phyloP scores from a whole-genome alignment of 2,797 vertebrate species.

The Mustela erminea region DNA sequence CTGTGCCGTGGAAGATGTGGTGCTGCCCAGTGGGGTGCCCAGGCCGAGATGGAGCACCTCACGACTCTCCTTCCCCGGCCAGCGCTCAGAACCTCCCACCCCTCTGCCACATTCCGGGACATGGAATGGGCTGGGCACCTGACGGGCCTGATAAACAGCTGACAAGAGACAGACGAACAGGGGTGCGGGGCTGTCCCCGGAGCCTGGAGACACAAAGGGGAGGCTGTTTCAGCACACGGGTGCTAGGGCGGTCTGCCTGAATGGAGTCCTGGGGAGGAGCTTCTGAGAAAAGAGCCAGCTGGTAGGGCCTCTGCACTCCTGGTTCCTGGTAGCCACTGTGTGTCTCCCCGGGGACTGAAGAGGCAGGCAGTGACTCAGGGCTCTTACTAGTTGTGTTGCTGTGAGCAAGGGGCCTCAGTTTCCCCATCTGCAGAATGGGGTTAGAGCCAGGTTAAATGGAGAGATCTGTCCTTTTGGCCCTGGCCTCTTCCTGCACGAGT shows the following conservation, averaged over 20 bases:
- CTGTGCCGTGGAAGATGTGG: background rate
- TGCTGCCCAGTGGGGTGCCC: background rate
- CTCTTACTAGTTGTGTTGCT: background rate
- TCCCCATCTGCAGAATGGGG: background rate
- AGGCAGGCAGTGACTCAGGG: background rate
- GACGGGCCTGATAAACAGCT: background rate
- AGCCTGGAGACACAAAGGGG: background rate
- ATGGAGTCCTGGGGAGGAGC: background rate
- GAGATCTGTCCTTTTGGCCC: background rate
- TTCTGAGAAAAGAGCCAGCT: background rate
- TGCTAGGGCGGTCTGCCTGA: background rate
- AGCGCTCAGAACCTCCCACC: no score
- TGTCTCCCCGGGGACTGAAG: background rate
- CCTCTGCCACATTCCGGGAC: background rate
- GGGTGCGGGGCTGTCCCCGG: background rate
- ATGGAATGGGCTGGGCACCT: background rate
- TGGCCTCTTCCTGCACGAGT: background rate
- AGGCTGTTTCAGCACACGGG: background rate
- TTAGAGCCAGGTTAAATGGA: background rate
- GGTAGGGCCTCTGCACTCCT: background rate
- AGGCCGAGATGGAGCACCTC: background rate
- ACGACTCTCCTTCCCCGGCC: background rate
- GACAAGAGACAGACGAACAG: background rate
- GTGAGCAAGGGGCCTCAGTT: background rate
- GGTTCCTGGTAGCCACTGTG: background rate